A percentile compares a stretch with the other conserved stretches of the same genome.
Evolutionary conservation across 2,888 invertebrate species (phyloP).

Genomic region (Meiosimyza platycephala): DNA sequence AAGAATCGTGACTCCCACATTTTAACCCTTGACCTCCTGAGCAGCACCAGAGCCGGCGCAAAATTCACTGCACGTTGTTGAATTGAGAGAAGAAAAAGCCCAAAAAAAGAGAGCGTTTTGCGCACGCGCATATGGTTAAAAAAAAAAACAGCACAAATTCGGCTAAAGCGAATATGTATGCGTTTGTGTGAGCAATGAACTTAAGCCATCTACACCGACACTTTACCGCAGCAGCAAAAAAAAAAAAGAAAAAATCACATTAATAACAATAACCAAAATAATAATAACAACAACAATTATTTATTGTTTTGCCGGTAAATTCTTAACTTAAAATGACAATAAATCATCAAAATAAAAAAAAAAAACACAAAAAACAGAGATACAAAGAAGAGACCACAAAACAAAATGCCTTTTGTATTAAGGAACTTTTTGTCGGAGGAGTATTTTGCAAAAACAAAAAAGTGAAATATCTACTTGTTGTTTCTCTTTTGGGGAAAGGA

Average conservation of each 20-base stretch:
- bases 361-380: constrained; percentile 3
- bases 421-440: no score
- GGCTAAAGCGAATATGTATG: not conserved
- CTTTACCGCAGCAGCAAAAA: constrained; percentile 11
- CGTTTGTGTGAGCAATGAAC: constrained; percentile 6
- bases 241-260: no score
- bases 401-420: not conserved
- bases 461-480: no score
- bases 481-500: no score
- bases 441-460: no score
- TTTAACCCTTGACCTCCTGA: constrained; percentile 64
- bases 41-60: not conserved
- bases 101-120: constrained; percentile 17
- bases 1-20: constrained; percentile 66
- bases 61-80: not conserved
- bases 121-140: not conserved
- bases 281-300: constrained; percentile 57
- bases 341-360: constrained; percentile 52
- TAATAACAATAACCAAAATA: constrained; percentile 21
- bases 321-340: constrained; percentile 60
- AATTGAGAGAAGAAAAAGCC: not conserved
- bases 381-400: not conserved
- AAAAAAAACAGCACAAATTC: not conserved
- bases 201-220: not conserved
- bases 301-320: constrained; percentile 62